Evolutionary conservation across 2,888 invertebrate genomes (phyloP), one percentile per base, ranked within the genome.

Genomic region (Coenonympha arcania): DNA sequence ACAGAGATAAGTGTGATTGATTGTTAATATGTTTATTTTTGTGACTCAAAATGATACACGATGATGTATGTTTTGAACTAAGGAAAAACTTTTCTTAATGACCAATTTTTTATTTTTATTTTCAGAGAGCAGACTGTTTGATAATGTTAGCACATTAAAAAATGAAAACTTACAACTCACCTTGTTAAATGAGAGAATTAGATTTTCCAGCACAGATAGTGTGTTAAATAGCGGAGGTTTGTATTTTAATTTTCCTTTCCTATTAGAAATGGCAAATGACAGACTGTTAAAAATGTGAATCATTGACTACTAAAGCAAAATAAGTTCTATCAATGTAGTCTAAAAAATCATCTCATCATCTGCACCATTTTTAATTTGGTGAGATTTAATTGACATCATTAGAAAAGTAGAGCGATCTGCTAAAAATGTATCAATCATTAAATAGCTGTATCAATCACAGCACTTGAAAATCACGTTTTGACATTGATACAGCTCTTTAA

Each of bases 111-210:
- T 39, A 22, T n/a, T 48, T 31, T 52, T 36, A 56, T 59, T 88
- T 89, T 52, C 83, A 96, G 96, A 96, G 79, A 95, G 94, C 78
- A 90, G 93, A 61, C 83, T 96, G 39, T 93, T 95, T 78, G 96
- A 97, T 71, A 92, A 89, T 77, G 91, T 93, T 16, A 93, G 93
- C 64, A 90, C 92, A 34, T 77, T 96, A 48, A 91, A 93, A 68
- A 88, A 91, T 60, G 95, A 96, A 80, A 96, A 96, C 75, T 85
- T 95, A 19, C 94, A 95, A 60, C 83, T 96, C 26, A 93, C 93
- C 8, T 90, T 96, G 55, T 92, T 94, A 62, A 93, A 94, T 84
- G 96, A 96, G 71, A 93, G 92, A 69, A 88, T 95, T 39, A 89
- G 91, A 59, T 87, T 86, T 56, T 90, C 91, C 22, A 88, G 88